These are phyloP conservation scores for Sinosuthora webbiana DNA, from an alignment of 2,113 vertebrate genomes.

Conservation along the genomic window DNA sequence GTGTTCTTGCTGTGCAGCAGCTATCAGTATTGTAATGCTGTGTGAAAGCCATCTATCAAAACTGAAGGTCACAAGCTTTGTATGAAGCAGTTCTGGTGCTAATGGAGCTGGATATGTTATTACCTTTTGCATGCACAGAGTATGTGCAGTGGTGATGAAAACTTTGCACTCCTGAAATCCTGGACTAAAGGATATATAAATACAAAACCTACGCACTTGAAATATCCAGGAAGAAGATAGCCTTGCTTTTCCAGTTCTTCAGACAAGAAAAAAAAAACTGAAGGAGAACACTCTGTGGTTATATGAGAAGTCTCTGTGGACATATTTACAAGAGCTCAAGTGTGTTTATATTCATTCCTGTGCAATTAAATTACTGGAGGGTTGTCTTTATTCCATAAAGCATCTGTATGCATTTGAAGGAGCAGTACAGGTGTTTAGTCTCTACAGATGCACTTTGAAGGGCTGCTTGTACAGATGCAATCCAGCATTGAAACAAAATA, in stretches of 20 bases:
- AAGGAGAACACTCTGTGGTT: not conserved
- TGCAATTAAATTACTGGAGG: not conserved
- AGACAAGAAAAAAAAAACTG: not conserved
- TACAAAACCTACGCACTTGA: not conserved
- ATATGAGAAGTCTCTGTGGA: not conserved
- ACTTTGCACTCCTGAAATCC: not conserved
- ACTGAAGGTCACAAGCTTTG: not conserved
- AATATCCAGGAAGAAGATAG: not conserved
- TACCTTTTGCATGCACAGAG: not conserved
- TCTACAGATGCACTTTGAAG: not conserved
- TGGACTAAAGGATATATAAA: not conserved
- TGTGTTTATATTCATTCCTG: not conserved
- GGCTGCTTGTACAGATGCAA: not conserved
- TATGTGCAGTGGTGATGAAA: not conserved
- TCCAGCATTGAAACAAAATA: not conserved
- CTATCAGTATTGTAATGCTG: not conserved
- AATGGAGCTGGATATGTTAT: not conserved
- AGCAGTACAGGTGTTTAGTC: not conserved
- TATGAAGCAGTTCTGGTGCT: not conserved
- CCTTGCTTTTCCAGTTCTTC: not conserved
- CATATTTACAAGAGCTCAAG: not conserved
- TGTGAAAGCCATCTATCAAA: not conserved
- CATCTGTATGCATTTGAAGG: not conserved
- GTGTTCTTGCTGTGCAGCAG: not conserved
- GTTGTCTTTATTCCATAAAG: not conserved